phyloP scores from a whole-genome alignment of 92 coral and sea anemone species.

The Umimayanthus kanabou region DNA sequence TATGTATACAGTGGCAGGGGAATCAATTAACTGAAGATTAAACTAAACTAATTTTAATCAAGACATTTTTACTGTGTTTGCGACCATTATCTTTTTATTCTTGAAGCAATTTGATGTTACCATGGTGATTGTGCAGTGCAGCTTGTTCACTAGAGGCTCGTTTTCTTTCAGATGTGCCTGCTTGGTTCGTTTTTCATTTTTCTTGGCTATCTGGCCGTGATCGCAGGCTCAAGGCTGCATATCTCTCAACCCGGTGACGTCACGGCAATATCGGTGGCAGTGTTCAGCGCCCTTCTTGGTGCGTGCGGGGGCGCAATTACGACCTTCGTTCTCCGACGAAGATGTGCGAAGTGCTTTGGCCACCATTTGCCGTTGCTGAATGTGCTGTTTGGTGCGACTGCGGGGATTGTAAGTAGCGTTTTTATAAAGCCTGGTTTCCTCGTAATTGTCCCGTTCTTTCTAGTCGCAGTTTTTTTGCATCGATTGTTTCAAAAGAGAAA shows the following conservation, averaged over 20 bases:
- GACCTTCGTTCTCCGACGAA: conserved; percentile 46
- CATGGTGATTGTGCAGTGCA: not conserved
- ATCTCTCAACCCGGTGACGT: conserved; percentile 34
- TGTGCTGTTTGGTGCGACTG: conserved; percentile 45
- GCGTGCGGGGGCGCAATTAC: conserved; percentile 52
- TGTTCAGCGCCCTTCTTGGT: conserved; percentile 45
- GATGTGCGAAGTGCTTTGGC: conserved; percentile 53
- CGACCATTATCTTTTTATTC: not conserved
- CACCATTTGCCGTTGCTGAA: conserved; percentile 51
- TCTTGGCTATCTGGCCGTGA: conserved; percentile 54
- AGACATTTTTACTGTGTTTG: not conserved
- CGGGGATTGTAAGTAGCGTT: conserved; percentile 49
- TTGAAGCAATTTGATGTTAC: not conserved
- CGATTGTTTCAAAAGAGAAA: too few relatives aligned
- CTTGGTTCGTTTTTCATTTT: conserved; percentile 46
- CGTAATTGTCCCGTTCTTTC: too few relatives aligned
- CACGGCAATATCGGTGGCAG: conserved; percentile 10
- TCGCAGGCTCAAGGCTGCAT: conserved; percentile 45
- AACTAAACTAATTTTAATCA: too few relatives aligned
- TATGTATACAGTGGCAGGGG: too few relatives aligned
- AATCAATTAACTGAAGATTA: too few relatives aligned
- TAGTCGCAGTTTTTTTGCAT: too few relatives aligned
- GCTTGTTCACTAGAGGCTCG: not conserved
- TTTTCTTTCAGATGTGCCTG: conserved; percentile 43
- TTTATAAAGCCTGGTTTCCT: too few relatives aligned